These are phyloP conservation scores for Drosophila elegans DNA, from an alignment of 1,140 invertebrate species.

Conservation along the genomic window DNA sequence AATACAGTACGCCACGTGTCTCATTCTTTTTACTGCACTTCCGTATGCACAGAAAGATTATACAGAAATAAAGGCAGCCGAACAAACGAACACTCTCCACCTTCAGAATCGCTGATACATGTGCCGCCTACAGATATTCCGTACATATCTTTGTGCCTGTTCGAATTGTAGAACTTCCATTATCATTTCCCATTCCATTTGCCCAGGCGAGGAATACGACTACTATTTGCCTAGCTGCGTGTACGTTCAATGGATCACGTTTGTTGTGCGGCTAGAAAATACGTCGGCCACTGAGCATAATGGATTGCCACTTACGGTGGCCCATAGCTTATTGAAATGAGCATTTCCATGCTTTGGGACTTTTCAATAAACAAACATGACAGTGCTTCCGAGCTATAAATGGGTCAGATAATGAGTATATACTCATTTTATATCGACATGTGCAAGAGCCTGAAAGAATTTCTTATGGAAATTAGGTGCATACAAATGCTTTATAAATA, in stretches of 20 bases:
- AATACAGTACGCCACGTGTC: constrained; percentile 8
- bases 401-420: constrained; percentile 25
- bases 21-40: constrained; percentile 25
- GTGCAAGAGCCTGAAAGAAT: not conserved
- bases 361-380: constrained; percentile 39
- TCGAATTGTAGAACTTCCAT: constrained; percentile 36
- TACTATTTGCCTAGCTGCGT: constrained; percentile 33
- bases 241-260: constrained; percentile 33
- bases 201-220: constrained; percentile 4
- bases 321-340: constrained; percentile 21
- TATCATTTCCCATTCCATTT: constrained; percentile 46
- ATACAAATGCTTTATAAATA: constrained; percentile 24
- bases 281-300: constrained; percentile 33
- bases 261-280: constrained; percentile 20
- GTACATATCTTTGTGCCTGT: constrained; percentile 8
- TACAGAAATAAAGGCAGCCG: constrained; percentile 19
- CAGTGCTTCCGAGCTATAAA: constrained; percentile 7
- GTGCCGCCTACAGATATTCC: constrained; percentile 7
- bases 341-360: constrained; percentile 12
- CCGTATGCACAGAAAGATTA: constrained; percentile 40
- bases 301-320: constrained; percentile 24
- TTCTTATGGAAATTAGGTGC: constrained; percentile 20
- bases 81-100: not conserved
- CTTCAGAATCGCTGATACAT: not conserved
- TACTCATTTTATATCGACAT: constrained; percentile 7